These are phyloP conservation scores for Tyrannus savana DNA, from an alignment of 2,113 vertebrate genomes.

Conservation along the genomic window DNA sequence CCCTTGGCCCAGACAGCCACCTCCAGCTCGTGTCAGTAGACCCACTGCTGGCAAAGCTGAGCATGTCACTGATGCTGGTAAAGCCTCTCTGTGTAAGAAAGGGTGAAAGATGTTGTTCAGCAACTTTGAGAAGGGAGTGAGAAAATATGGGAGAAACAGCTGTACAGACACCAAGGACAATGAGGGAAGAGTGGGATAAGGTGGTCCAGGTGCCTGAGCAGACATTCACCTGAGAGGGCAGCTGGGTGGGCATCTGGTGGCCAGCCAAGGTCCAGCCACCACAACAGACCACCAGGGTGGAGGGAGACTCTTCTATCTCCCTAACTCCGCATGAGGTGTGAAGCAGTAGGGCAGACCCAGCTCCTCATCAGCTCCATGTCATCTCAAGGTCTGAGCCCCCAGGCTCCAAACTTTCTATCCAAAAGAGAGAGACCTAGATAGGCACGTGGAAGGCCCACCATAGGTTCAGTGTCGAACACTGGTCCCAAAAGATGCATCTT, in stretches of 20 bases:
- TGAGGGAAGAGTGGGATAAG: background rate
- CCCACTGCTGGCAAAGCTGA: background rate
- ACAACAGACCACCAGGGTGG: background rate
- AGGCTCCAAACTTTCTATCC: background rate
- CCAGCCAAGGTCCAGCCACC: background rate
- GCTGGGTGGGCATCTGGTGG: background rate
- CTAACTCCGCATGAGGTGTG: background rate
- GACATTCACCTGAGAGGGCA: background rate
- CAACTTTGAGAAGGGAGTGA: background rate
- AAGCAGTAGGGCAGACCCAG: background rate
- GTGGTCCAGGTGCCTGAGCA: background rate
- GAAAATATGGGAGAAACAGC: background rate
- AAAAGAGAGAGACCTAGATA: background rate
- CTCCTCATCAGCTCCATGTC: rapidly evolving
- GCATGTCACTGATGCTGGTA: rapidly evolving
- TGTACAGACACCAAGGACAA: background rate
- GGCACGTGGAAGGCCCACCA: background rate
- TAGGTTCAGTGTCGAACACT: rapidly evolving
- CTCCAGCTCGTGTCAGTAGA: background rate
- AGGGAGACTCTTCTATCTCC: background rate
- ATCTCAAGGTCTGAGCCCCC: background rate
- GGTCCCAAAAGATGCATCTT: background rate
- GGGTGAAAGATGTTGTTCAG: background rate
- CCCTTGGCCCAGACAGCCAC: background rate
- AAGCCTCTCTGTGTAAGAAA: background rate